These are phyloP conservation scores for Exocentrus adspersus DNA, from an alignment of 2,888 invertebrate species.

Conservation along the genomic window DNA sequence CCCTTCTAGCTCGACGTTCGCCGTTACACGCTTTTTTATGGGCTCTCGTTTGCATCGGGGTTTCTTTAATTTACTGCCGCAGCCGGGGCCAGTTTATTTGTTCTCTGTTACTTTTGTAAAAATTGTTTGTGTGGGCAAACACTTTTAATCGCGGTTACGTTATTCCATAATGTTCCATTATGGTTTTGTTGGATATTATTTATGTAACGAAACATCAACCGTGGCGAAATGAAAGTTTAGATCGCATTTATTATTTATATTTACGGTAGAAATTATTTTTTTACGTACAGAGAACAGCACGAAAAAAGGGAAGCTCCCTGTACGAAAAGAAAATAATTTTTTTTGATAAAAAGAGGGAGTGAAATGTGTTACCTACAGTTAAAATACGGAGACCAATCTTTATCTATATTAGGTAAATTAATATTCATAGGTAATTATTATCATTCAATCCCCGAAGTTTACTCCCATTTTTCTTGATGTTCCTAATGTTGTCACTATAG, in stretches of 20 bases:
- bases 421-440: no score
- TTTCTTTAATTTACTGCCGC: slow-evolving; percentile 31
- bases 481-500: no score
- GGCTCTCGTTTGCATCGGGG: slow-evolving; percentile 24
- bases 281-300: no score
- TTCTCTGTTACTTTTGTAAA: slow-evolving; percentile 17
- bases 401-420: no score
- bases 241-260: not conserved
- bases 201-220: slow-evolving; percentile 19
- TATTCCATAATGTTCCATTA: slow-evolving; percentile 30
- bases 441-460: no score
- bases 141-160: slow-evolving; percentile 21
- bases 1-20: slow-evolving; percentile 7
- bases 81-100: slow-evolving; percentile 22
- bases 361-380: no score
- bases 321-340: no score
- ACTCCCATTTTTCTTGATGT: no score
- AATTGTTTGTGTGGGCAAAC: slow-evolving; percentile 15
- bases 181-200: slow-evolving; percentile 21
- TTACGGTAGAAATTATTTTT: no score
- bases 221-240: slow-evolving; percentile 1
- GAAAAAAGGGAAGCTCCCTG: no score
- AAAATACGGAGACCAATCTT: no score
- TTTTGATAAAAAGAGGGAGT: no score
- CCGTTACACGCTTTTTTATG: slow-evolving; percentile 17